These are phyloP conservation scores for Drosophila elegans DNA, from an alignment of 1,140 invertebrate genomes.

Conservation along the genomic window DNA sequence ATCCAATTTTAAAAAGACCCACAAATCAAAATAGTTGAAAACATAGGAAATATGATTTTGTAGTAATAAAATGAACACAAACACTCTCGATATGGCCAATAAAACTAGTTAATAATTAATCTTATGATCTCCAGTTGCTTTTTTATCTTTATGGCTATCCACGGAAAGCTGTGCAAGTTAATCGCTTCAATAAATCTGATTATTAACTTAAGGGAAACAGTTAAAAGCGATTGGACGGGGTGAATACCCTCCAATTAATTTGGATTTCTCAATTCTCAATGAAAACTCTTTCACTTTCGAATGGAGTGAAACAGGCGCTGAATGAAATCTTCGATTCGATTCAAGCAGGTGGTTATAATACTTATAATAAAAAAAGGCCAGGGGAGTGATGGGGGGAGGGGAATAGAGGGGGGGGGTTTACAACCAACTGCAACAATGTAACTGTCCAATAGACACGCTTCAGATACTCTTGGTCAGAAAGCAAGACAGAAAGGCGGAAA, in stretches of 20 bases:
- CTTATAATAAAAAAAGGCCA: background rate
- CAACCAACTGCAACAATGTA: conserved; percentile 30
- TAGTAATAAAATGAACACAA: too few species aligned
- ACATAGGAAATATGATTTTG: too few species aligned
- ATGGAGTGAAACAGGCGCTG: conserved; percentile 4
- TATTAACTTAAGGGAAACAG: conserved; percentile 26
- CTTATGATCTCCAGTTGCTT: background rate
- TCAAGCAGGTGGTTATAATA: conserved; percentile 9
- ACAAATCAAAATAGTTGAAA: too few species aligned
- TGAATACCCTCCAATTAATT: conserved; percentile 40
- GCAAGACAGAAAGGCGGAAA: conserved; percentile 24
- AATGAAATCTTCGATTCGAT: conserved; percentile 36
- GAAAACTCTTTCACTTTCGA: conserved; percentile 40
- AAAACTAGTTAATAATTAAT: conserved; percentile 3
- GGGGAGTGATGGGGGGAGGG: background rate
- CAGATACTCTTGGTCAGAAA: conserved; percentile 36
- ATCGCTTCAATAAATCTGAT: conserved; percentile 31
- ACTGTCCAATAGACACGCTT: conserved; percentile 60
- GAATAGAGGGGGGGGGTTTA: conserved; percentile 8
- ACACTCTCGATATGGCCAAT: background rate
- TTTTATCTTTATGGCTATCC: background rate
- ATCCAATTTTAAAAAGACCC: too few species aligned
- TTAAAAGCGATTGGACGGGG: conserved; percentile 19
- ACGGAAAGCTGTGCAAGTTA: conserved; percentile 34
- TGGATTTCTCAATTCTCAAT: conserved; percentile 45